A percentile compares a stretch with the other conserved stretches of the same genome.
phyloP scores from a whole-genome alignment of 2,888 invertebrate species.

The Archaeoteleia sp. region DNA sequence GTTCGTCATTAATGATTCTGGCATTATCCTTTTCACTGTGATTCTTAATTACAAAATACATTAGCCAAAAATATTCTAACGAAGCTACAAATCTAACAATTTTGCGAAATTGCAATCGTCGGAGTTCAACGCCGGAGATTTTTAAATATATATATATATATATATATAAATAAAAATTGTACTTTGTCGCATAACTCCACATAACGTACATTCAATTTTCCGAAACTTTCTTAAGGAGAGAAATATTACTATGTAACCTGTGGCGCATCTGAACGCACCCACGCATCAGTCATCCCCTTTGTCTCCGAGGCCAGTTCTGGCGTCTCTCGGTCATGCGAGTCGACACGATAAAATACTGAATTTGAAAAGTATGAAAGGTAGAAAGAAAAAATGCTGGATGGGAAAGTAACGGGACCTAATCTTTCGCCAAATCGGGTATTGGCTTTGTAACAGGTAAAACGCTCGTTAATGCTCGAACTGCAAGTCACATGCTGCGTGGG shows the following conservation, averaged over 20 bases:
- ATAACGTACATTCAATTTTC: no score
- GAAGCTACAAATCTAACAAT: no score
- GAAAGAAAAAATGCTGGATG: slow-evolving; percentile 36
- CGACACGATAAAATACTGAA: slow-evolving; percentile 10
- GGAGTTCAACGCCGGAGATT: no score
- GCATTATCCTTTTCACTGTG: slow-evolving; percentile 18
- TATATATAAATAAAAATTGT: no score
- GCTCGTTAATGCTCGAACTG: slow-evolving; percentile 48
- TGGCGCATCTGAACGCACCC: slow-evolving; percentile 56
- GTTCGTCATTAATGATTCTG: slow-evolving; percentile 1
- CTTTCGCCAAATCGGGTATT: slow-evolving; percentile 54
- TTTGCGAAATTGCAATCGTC: no score
- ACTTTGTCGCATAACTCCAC: no score
- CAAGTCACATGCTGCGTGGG: slow-evolving; percentile 53
- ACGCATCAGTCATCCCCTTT: slow-evolving; percentile 58
- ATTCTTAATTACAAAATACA: slow-evolving; percentile 32
- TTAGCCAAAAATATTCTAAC: no score
- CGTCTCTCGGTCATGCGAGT: not conserved
- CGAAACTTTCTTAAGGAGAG: not conserved
- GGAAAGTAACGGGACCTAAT: slow-evolving; percentile 57
- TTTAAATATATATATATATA: no score
- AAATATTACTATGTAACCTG: not conserved
- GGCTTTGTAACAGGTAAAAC: slow-evolving; percentile 46
- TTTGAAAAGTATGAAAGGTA: slow-evolving; percentile 26
- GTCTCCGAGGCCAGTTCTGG: slow-evolving; percentile 22